These are phyloP conservation scores for Eilema griseolum DNA, from an alignment of 2,888 invertebrate genomes.

Conservation along the genomic window DNA sequence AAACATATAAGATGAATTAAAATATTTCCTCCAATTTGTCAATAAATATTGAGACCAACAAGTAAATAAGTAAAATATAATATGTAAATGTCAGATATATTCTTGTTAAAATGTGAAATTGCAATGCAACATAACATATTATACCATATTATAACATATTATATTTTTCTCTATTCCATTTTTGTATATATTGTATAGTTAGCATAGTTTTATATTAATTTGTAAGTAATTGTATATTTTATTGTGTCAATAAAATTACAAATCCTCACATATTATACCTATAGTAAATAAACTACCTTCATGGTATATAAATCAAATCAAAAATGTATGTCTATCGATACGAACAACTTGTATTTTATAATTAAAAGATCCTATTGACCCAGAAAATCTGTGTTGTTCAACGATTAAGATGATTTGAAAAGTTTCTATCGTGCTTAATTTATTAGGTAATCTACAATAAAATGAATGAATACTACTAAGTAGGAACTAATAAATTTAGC, in stretches of 20 bases:
- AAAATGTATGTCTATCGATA: not conserved
- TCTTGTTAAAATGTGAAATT: too few relatives aligned
- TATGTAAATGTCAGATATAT: too few relatives aligned
- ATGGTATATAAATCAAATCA: not conserved
- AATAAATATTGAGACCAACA: too few relatives aligned
- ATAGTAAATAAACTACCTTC: not conserved
- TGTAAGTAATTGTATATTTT: too few relatives aligned
- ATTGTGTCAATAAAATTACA: too few relatives aligned
- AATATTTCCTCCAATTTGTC: not conserved
- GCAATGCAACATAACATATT: too few relatives aligned
- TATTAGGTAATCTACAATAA: not conserved
- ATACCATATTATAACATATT: too few relatives aligned
- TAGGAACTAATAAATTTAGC: conserved; percentile 45
- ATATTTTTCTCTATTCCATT: too few relatives aligned
- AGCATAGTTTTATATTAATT: too few relatives aligned
- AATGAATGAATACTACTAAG: conserved; percentile 34
- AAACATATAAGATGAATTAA: not conserved
- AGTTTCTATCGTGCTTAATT: not conserved
- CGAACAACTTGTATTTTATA: not conserved
- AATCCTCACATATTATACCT: not conserved
- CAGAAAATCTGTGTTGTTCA: not conserved
- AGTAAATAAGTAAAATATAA: not conserved
- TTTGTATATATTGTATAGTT: too few relatives aligned
- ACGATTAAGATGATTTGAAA: not conserved
- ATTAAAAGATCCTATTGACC: not conserved